Evolutionary conservation across 2,113 vertebrate species (phyloP).

Genomic region (Podocnemis expansa): DNA sequence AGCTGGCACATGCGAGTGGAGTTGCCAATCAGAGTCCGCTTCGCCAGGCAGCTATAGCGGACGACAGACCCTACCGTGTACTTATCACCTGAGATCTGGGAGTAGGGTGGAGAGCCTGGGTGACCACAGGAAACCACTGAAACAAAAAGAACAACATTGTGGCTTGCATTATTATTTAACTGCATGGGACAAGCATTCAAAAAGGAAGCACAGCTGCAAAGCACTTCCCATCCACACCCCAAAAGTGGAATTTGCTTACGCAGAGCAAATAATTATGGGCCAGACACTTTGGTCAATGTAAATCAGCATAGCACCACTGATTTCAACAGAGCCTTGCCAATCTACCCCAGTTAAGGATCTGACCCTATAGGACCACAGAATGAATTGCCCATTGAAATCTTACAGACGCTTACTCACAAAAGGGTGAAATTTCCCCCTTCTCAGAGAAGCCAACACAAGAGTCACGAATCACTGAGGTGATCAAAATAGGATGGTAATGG

Average conservation of each 20-base stretch:
- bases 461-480: not conserved
- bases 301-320: not conserved
- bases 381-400: not conserved
- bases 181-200: accelerated
- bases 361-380: accelerated
- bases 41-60: slow-evolving; percentile 90
- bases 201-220: not conserved
- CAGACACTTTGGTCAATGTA: not conserved
- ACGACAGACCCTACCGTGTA: slow-evolving; percentile 91
- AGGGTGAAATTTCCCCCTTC: not conserved
- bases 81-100: slow-evolving; percentile 90
- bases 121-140: slow-evolving; percentile 95
- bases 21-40: slow-evolving; percentile 88
- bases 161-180: accelerated
- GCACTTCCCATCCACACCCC: accelerated
- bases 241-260: accelerated
- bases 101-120: slow-evolving; percentile 89
- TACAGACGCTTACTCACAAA: not conserved
- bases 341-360: not conserved
- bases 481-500: accelerated
- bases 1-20: slow-evolving; percentile 93
- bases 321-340: not conserved
- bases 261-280: not conserved
- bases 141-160: not conserved
- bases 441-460: not conserved